Conservation (phyloP, 2,888 invertebrate species). For the Pterostichus madidus region DNA sequence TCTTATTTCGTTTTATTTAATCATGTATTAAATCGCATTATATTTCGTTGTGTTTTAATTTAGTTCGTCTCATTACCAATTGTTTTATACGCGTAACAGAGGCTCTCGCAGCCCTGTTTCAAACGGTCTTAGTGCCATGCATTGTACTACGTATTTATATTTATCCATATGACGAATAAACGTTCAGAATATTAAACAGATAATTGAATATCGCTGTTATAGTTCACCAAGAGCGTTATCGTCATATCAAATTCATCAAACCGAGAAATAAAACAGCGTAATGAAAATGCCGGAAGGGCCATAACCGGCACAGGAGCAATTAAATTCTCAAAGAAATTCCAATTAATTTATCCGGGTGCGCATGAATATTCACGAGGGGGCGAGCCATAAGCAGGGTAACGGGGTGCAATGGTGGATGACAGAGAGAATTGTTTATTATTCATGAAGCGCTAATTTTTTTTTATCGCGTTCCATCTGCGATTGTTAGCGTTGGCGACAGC, state of each 20-base stretch:
- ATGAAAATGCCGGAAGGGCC: conserved; percentile 14
- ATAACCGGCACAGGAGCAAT: conserved; percentile 43
- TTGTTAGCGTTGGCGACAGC: not conserved
- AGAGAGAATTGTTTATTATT: conserved; percentile 44
- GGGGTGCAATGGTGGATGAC: conserved; percentile 8
- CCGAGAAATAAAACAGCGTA: conserved; percentile 6
- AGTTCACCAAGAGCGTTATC: not conserved
- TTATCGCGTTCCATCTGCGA: conserved; percentile 25
- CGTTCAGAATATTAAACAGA: not conserved
- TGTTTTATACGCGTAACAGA: too few relatives aligned
- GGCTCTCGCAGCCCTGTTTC: too few relatives aligned
- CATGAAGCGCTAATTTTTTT: conserved; percentile 53
- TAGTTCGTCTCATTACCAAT: too few relatives aligned
- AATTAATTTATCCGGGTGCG: conserved; percentile 53
- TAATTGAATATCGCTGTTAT: not conserved
- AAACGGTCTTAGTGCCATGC: too few relatives aligned
- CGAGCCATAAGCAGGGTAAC: not conserved
- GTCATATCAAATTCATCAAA: conserved; percentile 9
- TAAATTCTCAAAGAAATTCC: conserved; percentile 54
- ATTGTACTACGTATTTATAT: too few relatives aligned
- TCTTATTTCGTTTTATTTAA: too few relatives aligned
- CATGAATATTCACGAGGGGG: conserved; percentile 41
- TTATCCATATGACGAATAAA: too few relatives aligned
- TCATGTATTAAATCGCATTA: too few relatives aligned
- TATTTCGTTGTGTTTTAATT: too few relatives aligned